Base-by-base conservation (phyloP, 92 coral and sea anemone genomes). In the Phymanthus crucifer region DNA sequence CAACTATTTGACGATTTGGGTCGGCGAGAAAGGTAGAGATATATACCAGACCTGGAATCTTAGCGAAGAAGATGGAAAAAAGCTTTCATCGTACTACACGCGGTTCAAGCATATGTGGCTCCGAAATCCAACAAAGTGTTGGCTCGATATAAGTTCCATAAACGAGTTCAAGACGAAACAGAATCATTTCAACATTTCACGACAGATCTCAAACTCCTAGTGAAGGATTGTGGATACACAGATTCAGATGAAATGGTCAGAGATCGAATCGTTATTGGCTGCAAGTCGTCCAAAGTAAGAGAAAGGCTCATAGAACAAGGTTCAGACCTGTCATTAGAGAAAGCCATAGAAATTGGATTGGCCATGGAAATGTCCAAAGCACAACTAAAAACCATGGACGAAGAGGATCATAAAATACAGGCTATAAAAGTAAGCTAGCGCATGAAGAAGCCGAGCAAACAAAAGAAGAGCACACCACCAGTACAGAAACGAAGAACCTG, bases 1-100 rank as follows among this genome's bases (percentile, higher is more conserved):
- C 83, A 85, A 75, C 68, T 87, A 87, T 40, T n/a, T 83, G 45
- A 72, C 83, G 81, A 83, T 87, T 47, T 87, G 87, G 91, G 61
- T 81, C 40, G 88, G 91, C 66, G 82, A 88, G n/a, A 80, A 75
- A 71, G 88, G 88, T 21, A 27, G 89, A 50, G 81, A 81, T 47
- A 76, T 81, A 6, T 76, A 72, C 58, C 66, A 80, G 1, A 90
- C 87, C 54, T 90, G 89, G 89, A 70, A 71, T 66, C 78, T 87
- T 6, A 21, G 67, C 11, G 71, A 70, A 26, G 91, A 76, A 40
- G 94, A 90, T 12, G 54, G 48, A 6, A 78, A 85, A 68, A 78
- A 78, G 72, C 89, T n/a, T 83, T 90, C 40, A 37, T 3, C 40
- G 40, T 37, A 48, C 57, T 48, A 48, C 57, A 48, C 57, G 14